A percentile compares a stretch with the other conserved stretches of the same genome.
phyloP scores from a whole-genome alignment of 2,113 vertebrate genomes.

The Toxotes jaculatrix region DNA sequence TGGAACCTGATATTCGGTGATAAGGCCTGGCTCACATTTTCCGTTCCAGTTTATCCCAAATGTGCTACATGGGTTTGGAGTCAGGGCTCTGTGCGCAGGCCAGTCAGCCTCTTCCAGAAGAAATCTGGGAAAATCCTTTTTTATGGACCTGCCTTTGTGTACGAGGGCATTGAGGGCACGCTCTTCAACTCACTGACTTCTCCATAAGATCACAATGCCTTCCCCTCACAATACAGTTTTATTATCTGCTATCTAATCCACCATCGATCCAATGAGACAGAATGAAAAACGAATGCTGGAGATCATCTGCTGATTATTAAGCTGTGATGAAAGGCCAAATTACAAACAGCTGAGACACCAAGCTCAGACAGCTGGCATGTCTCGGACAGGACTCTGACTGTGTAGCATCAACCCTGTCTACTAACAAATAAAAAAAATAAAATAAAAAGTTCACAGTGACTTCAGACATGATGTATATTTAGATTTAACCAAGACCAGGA shows the following conservation, averaged over 20 bases:
- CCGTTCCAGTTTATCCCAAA: neutral
- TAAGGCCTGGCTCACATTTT: neutral
- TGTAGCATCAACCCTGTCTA: neutral
- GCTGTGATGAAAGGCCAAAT: constrained; percentile 62
- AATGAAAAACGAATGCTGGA: neutral
- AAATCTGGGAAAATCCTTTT: too few species aligned
- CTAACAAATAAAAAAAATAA: neutral
- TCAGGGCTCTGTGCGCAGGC: neutral
- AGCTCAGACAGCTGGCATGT: constrained; percentile 5
- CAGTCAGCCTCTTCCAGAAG: neutral
- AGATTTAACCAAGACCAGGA: too few species aligned
- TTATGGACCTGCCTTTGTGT: too few species aligned
- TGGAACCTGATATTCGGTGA: too few species aligned
- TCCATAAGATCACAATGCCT: neutral
- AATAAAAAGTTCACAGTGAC: too few species aligned
- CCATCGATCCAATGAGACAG: neutral
- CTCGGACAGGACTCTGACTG: constrained; percentile 46
- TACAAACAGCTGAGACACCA: neutral
- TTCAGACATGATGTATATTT: too few species aligned
- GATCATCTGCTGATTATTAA: constrained; percentile 67
- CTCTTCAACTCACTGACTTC: neutral
- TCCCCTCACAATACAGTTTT: neutral
- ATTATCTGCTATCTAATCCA: constrained; percentile 44
- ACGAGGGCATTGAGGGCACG: too few species aligned
- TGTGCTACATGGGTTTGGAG: neutral